These are phyloP conservation scores for Microchrysa polita DNA, from an alignment of 2,888 invertebrate genomes.

Conservation along the genomic window DNA sequence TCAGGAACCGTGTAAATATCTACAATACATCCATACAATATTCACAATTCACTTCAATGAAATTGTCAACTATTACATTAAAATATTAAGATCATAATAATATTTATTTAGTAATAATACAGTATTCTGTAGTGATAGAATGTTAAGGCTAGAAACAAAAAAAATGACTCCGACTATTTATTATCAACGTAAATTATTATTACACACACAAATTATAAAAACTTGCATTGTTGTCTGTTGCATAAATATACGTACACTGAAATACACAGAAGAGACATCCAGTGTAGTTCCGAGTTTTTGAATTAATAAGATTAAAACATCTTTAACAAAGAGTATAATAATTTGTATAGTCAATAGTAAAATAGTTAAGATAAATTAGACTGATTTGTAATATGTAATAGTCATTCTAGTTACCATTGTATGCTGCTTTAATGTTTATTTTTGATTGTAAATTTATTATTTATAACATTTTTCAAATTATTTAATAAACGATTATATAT, in stretches of 20 bases:
- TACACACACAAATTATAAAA: not conserved
- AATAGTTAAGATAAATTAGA: no score
- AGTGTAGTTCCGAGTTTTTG: no score
- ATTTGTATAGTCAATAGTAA: no score
- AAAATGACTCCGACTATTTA: not conserved
- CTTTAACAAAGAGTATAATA: no score
- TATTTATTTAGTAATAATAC: not conserved
- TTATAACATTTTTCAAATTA: no score
- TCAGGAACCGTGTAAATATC: constrained; percentile 51
- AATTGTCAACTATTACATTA: not conserved
- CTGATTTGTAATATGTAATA: no score
- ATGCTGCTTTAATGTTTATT: no score
- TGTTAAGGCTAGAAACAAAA: not conserved
- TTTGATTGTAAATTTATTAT: no score
- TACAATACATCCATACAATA: constrained; percentile 2
- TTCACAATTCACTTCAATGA: not conserved
- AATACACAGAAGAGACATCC: no score
- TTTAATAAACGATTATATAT: no score
- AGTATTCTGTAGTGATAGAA: not conserved
- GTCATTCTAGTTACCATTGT: no score
- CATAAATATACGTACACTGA: not conserved
- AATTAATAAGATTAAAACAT: no score
- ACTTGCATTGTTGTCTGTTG: constrained; percentile 1
- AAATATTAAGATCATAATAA: constrained; percentile 8
- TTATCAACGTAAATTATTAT: not conserved